These are phyloP conservation scores for Eupithecia tripunctaria DNA, from an alignment of 2,888 invertebrate species.

Conservation along the genomic window DNA sequence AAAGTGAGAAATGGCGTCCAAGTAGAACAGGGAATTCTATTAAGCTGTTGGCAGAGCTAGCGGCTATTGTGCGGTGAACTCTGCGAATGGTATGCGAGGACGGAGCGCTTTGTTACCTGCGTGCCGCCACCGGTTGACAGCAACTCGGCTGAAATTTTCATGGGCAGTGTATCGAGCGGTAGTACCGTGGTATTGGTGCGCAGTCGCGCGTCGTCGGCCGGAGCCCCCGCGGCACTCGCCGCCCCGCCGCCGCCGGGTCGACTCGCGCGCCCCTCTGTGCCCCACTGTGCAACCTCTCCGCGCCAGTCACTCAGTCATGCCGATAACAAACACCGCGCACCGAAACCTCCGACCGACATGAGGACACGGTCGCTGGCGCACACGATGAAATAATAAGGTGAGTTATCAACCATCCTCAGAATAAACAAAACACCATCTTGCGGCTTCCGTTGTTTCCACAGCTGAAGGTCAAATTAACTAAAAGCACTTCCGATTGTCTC, in stretches of 20 bases:
- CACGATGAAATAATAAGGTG: constrained; percentile 83
- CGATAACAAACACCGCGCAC: constrained; percentile 63
- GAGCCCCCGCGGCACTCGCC: constrained; percentile 61
- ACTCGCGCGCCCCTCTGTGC: background rate
- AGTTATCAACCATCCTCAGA: constrained; percentile 44
- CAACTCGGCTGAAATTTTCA: constrained; percentile 79
- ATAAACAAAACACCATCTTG: constrained; percentile 12
- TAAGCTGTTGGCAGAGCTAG: constrained; percentile 32
- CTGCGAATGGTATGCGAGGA: constrained; percentile 39
- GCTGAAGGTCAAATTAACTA: constrained; percentile 26
- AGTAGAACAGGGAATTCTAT: constrained; percentile 32
- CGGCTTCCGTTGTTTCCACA: background rate
- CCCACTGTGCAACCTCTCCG: constrained; percentile 36
- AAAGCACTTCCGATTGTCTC: constrained; percentile 33
- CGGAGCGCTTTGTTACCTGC: constrained; percentile 63
- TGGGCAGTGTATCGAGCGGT: constrained; percentile 82
- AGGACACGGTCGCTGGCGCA: constrained; percentile 61
- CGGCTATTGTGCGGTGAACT: constrained; percentile 32
- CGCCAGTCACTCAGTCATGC: constrained; percentile 58
- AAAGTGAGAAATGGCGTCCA: constrained; percentile 25
- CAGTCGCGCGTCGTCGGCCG: constrained; percentile 66
- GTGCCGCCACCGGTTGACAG: constrained; percentile 81
- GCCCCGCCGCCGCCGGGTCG: constrained; percentile 19
- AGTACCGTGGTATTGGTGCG: constrained; percentile 61
- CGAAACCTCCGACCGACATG: constrained; percentile 65